A percentile compares a stretch with the other conserved stretches of the same genome.
Conservation (phyloP, 2,113 vertebrate species). For the Sinocyclocheilus rhinocerous region DNA sequence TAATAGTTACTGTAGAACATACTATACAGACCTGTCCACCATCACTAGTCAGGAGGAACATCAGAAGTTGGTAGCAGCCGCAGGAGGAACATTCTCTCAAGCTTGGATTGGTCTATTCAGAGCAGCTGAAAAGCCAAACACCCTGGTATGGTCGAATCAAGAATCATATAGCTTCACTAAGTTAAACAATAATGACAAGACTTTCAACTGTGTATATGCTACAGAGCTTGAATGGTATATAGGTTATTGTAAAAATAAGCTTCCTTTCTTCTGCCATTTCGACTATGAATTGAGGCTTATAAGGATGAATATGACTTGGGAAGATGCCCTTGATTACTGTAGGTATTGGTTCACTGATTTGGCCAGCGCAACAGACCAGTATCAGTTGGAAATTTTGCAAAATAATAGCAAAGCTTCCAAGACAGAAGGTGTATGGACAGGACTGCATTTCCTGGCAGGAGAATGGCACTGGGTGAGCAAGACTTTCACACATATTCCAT, state of each 20-base stretch:
- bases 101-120: slow-evolving; percentile 60
- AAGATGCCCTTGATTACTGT: slow-evolving; percentile 56
- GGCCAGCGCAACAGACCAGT: slow-evolving; percentile 32
- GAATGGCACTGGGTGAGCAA: slow-evolving; percentile 57
- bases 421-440: slow-evolving; percentile 50
- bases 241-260: not conserved
- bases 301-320: slow-evolving; percentile 56
- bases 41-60: slow-evolving; percentile 15
- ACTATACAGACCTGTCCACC: slow-evolving; percentile 44
- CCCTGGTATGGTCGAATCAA: slow-evolving; percentile 50
- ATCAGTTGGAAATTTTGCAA: not conserved
- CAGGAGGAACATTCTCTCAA: rapidly evolving
- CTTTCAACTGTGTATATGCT: not conserved
- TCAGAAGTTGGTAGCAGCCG: rapidly evolving
- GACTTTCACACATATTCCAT: not conserved
- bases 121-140: not conserved
- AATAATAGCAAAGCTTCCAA: not conserved
- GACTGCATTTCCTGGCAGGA: slow-evolving; percentile 56
- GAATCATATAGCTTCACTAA: not conserved
- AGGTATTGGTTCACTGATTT: slow-evolving; percentile 38
- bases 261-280: not conserved
- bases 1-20: not conserved
- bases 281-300: slow-evolving; percentile 30
- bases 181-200: rapidly evolving
- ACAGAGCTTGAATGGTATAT: not conserved